Evolutionary conservation across 2,113 vertebrate genomes (phyloP).

Genomic region (Zeus faber): DNA sequence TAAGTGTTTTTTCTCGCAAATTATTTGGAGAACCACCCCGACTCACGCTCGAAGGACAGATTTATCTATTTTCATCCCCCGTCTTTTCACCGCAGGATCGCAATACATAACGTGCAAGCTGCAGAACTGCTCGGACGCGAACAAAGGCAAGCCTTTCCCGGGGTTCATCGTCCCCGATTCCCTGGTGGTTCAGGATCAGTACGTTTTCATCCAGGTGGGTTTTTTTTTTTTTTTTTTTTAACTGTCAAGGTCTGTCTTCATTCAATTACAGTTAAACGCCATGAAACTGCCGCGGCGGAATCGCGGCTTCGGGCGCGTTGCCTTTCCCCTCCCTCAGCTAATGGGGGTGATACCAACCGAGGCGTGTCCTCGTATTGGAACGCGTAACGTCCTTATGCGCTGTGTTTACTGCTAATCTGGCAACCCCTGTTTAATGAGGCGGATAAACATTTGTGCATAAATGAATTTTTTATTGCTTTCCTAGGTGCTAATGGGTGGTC

Average conservation of each 20-base stretch:
- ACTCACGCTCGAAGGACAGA: too few species aligned
- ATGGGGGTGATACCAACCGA: too few species aligned
- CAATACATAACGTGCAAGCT: conserved; percentile 91
- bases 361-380: too few species aligned
- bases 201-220: conserved; percentile 93
- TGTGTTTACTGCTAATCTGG: neutral
- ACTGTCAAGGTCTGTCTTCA: conserved; percentile 56
- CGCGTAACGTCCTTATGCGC: too few species aligned
- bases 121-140: conserved; percentile 89
- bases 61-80: conserved; percentile 40
- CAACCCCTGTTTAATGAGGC: neutral
- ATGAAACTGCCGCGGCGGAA: conserved; percentile 46
- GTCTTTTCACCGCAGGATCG: conserved; percentile 78
- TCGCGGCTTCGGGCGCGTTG: conserved; percentile 49
- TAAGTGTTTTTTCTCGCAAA: too few species aligned
- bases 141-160: conserved; percentile 85
- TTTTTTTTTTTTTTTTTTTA: too few species aligned
- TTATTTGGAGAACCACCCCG: too few species aligned
- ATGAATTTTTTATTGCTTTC: conserved; percentile 24
- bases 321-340: conserved; percentile 60
- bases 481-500: conserved; percentile 85
- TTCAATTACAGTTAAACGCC: conserved; percentile 68
- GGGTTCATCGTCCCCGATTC: conserved; percentile 91
- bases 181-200: conserved; percentile 92
- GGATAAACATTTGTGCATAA: neutral